Evolutionary conservation across 2,888 invertebrate genomes (phyloP), one percentile per base, ranked within the genome.

Genomic region (Andrena haemorrhoa): DNA sequence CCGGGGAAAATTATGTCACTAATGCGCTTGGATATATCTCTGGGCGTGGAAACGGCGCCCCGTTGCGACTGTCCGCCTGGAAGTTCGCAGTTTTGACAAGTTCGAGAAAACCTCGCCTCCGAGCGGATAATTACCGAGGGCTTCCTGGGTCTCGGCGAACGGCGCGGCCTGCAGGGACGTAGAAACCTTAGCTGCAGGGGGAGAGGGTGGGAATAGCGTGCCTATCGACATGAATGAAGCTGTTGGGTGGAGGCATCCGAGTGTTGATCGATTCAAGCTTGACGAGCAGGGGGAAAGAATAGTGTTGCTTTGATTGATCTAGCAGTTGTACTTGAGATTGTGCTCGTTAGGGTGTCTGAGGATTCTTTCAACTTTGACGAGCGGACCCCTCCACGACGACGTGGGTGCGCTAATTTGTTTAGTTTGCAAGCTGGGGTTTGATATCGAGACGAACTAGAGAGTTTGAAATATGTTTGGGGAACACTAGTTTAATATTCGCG

Each of bases 1-100:
- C 87, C 85, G 82, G 77, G 77, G 85, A 85, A 89, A 91, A 92
- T 92, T 92, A 91, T 91, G 91, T 91, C 91, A 92, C 89, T 89
- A 90, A 91, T 91, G 89, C 86, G 84, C 74, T 64, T 75, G 87
- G 66, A 85, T 87, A 87, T 89, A 89, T 87, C 84, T 89, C 82
- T 73, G 75, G 77, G 71, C 79, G 79, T 75, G 79, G 85, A 87
- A 85, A 82, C 63, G 69, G 26, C 53, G 70, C 77, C 75, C 73
- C 87, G 77, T 64, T 71, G 60, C 71, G 10, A 49, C 75, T 33
- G 26, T 49, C 29, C 8, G 29, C 16, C 74, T 71, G 65, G 66
- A 79, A 47, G 53, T 61, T 72, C 77, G 47, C 51, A 35, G 26
- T 26, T 12, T n/a, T 26, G 29, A 51, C 41, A 16, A 58, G 2